Evolutionary conservation across 2,797 vertebrate genomes (phyloP), one percentile per base, ranked within the genome.

Genomic region (Darevskia mixta): DNA sequence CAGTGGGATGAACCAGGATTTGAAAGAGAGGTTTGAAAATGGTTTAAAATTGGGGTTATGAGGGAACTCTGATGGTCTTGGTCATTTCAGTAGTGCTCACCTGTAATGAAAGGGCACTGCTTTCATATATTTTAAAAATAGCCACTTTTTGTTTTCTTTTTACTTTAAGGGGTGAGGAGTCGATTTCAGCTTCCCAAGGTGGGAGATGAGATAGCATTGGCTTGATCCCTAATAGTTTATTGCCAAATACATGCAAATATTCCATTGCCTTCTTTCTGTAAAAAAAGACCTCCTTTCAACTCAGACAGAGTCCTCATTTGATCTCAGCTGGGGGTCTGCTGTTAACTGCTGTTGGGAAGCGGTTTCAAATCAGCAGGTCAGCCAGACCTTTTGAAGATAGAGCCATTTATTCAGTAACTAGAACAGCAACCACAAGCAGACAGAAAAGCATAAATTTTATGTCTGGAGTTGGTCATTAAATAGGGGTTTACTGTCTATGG

Each of bases 361-460:
- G 0, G 88, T 91, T 95, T 95, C 88, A 95, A 93, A 91, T 92
- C 92, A 95, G 23, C 88, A 93, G 88, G 88, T 93, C 92, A 94
- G 85, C 45, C 83, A 87, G 83, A 87, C 77, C 90, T 92, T 96
- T 95, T 94, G 91, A 94, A 94, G 93, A 90, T 23, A 91, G 83
- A 95, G 72, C 38, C 81, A 90, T 95, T 94, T 93, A 93, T 93
- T 95, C 89, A 88, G 87, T 90, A 94, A 83, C 81, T 87, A 89
- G 84, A 95, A 90, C 10, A 78, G 81, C 83, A 95, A 91, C 93
- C 89, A 88, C 89, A 94, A 88, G 41, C 89, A 96, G 91, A 72
- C 61, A 93, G 85, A 88, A 55, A 4, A 94, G 78, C 85, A 90
- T 92, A 94, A 92, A 93, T 95, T 91, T 94, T 83, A 90, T 87